Conservation (phyloP, 2,797 vertebrate species). For the Staurois parvus region DNA sequence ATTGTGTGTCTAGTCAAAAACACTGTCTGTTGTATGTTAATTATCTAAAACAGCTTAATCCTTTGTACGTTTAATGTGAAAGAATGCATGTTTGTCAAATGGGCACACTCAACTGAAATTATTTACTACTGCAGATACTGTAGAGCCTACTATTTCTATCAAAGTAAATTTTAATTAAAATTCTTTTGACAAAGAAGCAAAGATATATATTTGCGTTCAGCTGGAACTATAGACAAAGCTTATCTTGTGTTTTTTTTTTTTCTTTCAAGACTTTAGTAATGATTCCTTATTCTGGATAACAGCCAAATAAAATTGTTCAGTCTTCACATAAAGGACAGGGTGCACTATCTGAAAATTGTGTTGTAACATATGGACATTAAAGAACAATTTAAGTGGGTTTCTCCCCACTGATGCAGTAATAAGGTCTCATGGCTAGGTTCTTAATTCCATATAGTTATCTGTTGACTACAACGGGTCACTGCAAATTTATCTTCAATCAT, state of each 20-base stretch:
- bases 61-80: conserved; percentile 33
- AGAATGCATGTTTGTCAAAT: conserved; percentile 46
- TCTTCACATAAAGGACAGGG: conserved; percentile 14
- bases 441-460: too few relatives aligned
- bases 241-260: conserved; percentile 26
- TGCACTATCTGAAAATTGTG: neutral
- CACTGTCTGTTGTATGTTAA: conserved; percentile 35
- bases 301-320: conserved; percentile 25
- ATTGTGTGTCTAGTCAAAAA: conserved; percentile 42
- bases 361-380: neutral
- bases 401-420: too few relatives aligned
- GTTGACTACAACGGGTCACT: too few relatives aligned
- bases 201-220: conserved; percentile 48
- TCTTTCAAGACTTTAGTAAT: conserved; percentile 14
- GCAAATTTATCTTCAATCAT: too few relatives aligned
- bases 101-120: conserved; percentile 41
- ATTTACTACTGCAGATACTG: conserved; percentile 48
- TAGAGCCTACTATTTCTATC: conserved; percentile 29
- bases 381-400: too few relatives aligned
- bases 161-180: conserved; percentile 59
- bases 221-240: conserved; percentile 38
- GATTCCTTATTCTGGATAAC: conserved; percentile 39
- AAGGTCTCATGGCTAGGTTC: too few relatives aligned
- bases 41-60: conserved; percentile 49
- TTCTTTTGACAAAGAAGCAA: conserved; percentile 50